Evolutionary conservation across 2,113 vertebrate species (phyloP).

Genomic region (Sitta europaea): DNA sequence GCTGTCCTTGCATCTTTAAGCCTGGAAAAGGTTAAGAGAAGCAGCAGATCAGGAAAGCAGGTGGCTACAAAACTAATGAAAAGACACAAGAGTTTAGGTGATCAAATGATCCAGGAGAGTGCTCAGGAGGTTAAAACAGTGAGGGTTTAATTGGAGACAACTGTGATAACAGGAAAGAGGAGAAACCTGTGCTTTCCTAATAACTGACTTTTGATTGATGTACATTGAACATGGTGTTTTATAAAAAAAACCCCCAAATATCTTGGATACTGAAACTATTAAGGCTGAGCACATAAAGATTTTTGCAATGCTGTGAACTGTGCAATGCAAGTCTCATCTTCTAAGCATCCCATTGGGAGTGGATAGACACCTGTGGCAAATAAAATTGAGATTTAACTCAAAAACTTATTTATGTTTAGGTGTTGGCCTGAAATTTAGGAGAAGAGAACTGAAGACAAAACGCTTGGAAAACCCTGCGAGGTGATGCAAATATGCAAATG

Average conservation of each 20-base stretch:
- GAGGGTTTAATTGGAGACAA: not conserved
- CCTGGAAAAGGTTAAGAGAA: constrained; percentile 1
- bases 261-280: not conserved
- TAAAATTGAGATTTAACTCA: not conserved
- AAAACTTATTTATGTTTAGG: not conserved
- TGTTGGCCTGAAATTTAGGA: not conserved
- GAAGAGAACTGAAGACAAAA: not conserved
- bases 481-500: not conserved
- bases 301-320: not conserved
- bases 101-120: not conserved
- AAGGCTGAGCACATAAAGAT: not conserved
- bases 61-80: not conserved
- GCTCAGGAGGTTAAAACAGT: not conserved
- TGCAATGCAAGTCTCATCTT: not conserved
- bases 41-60: not conserved
- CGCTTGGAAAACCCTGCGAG: not conserved
- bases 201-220: not conserved
- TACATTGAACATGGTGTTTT: not conserved
- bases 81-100: not conserved
- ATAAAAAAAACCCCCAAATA: not conserved
- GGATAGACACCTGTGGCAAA: not conserved
- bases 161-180: not conserved
- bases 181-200: not conserved
- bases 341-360: not conserved
- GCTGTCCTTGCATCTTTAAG: not conserved